These are phyloP conservation scores for Bujurquina vittata DNA, from an alignment of 2,113 vertebrate species.

Conservation along the genomic window DNA sequence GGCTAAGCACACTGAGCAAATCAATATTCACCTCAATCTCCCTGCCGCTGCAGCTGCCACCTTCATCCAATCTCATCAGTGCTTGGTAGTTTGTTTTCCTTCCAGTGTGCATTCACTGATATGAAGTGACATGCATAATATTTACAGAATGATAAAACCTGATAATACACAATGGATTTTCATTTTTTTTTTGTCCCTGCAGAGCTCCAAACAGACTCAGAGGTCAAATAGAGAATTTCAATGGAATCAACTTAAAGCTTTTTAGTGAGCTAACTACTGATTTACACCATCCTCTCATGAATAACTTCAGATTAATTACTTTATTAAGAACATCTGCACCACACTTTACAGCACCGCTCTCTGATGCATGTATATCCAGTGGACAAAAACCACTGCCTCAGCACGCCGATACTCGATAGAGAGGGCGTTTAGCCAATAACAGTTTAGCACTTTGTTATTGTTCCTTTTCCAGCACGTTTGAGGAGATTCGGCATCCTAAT, in stretches of 20 bases:
- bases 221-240: slow-evolving; percentile 5
- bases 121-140: slow-evolving; percentile 38
- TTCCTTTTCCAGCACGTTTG: neutral
- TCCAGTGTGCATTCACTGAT: slow-evolving; percentile 28
- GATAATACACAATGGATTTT: slow-evolving; percentile 32
- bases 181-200: neutral
- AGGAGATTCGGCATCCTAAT: neutral
- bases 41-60: slow-evolving; percentile 6
- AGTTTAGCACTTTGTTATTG: neutral
- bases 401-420: neutral
- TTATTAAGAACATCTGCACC: neutral
- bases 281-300: neutral
- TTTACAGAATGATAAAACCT: slow-evolving; percentile 37
- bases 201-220: neutral
- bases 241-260: neutral
- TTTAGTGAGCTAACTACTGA: neutral
- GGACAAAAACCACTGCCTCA: neutral
- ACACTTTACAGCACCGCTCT: neutral
- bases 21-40: slow-evolving; percentile 42
- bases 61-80: slow-evolving; percentile 28
- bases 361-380: neutral
- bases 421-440: neutral
- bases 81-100: slow-evolving; percentile 36
- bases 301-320: neutral
- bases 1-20: slow-evolving; percentile 18